Evolutionary conservation across 2,888 invertebrate genomes (phyloP), one percentile per base, ranked within the genome.

Genomic region (Tinea trinotella): DNA sequence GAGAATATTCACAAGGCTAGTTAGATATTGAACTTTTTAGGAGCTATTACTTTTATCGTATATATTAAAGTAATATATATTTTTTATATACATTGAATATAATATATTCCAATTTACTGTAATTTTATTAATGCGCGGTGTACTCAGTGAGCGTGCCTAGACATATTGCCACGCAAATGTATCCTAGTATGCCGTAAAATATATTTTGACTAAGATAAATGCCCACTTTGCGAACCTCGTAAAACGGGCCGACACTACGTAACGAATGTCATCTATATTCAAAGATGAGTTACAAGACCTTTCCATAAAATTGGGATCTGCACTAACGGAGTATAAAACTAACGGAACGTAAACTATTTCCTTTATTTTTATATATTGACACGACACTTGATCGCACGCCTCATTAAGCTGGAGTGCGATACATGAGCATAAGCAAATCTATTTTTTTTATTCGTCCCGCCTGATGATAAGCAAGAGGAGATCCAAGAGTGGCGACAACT

Each of bases 121-220:
- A 40, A 40, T 40, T 40, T 40, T 40, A 40, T 40, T 40, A 40
- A 40, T 4, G 40, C 7, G 15, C 15, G 40, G 40, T 40, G 1
- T 40, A 13, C 40, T 40, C 13, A 4, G n/a, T 40, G 12, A 40
- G 13, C 40, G 40, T 15, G 40, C 40, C 40, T 44, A 44, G 44
- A 65, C 66, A 64, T 66, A 66, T 64, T 58, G 59, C 61, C 57
- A 58, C 56, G 59, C 59, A 63, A 66, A 65, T 67, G 63, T 64
- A 22, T 50, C 24, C 50, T 24, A 24, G 24, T 50, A 59, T 60
- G 59, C 60, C 64, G 64, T 68, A 65, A 73, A 73, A 66, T 66
- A 67, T 63, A 70, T 74, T 71, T 73, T 72, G 59, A 68, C 60
- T 64, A 63, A 68, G 68, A 74, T 62, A 68, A 68, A 73, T 66